Conservation (phyloP, 2,113 vertebrate species). For the Microtus oregoni region DNA sequence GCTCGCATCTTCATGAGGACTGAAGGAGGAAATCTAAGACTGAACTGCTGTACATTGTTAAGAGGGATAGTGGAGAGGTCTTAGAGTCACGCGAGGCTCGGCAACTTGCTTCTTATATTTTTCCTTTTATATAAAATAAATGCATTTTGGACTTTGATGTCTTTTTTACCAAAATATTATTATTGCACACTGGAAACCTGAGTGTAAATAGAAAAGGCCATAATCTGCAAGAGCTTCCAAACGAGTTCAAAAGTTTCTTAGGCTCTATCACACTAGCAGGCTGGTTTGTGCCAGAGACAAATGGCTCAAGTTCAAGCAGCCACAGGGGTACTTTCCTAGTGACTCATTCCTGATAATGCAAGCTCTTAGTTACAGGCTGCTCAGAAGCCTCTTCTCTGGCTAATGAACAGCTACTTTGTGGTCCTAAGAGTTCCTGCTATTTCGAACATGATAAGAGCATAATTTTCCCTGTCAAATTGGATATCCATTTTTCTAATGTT, state of each 20-base stretch:
- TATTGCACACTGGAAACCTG: background rate
- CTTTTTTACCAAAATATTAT: constrained; percentile 33
- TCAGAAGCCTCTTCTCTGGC: background rate
- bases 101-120: background rate
- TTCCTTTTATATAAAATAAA: constrained; percentile 41
- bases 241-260: background rate
- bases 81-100: background rate
- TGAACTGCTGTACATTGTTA: background rate
- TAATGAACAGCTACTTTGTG: constrained; percentile 50
- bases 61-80: background rate
- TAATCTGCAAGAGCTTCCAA: background rate
- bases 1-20: constrained; percentile 18
- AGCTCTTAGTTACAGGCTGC: constrained; percentile 3
- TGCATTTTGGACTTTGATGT: background rate
- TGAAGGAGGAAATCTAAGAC: background rate
- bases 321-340: background rate
- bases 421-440: constrained; percentile 38
- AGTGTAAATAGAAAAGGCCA: background rate
- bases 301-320: background rate
- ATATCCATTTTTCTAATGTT: constrained; percentile 55
- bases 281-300: background rate
- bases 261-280: background rate
- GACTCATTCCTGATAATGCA: constrained; percentile 41
- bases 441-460: constrained; percentile 61
- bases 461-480: constrained; percentile 23